Conservation (phyloP, 2,888 invertebrate genomes). For the Vandiemenella viatica region DNA sequence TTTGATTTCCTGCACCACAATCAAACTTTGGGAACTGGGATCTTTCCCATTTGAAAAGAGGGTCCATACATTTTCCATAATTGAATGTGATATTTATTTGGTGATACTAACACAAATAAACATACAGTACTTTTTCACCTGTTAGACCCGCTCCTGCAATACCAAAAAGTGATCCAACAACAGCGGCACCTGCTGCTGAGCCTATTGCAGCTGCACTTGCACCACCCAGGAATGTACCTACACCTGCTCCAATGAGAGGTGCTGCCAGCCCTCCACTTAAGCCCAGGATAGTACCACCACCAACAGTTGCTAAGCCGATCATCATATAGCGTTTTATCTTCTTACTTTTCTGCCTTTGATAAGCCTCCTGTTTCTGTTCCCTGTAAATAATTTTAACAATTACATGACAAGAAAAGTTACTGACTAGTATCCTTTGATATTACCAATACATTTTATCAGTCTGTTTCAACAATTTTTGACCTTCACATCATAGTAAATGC, state of each 20-base stretch:
- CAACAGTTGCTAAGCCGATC: constrained; percentile 46
- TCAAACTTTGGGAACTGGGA: too few relatives aligned
- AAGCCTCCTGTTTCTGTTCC: constrained; percentile 33
- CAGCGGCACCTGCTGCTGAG: constrained; percentile 36
- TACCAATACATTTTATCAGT: too few relatives aligned
- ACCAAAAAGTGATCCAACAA: constrained; percentile 46
- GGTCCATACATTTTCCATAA: too few relatives aligned
- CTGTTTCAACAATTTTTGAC: too few relatives aligned
- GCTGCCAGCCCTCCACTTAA: constrained; percentile 52
- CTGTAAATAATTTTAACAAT: constrained; percentile 24
- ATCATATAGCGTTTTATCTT: constrained; percentile 43
- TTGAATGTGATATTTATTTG: too few relatives aligned
- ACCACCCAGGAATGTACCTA: constrained; percentile 32
- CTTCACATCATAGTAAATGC: too few relatives aligned
- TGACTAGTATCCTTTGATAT: not conserved
- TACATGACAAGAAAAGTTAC: too few relatives aligned
- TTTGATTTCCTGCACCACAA: too few relatives aligned
- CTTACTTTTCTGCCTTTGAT: constrained; percentile 31
- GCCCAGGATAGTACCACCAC: constrained; percentile 47
- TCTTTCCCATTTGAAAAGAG: too few relatives aligned
- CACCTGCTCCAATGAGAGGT: constrained; percentile 40
- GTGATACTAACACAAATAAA: too few relatives aligned
- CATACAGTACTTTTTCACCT: too few relatives aligned
- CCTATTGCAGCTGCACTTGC: constrained; percentile 33
- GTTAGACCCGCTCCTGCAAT: constrained; percentile 51